Conservation (phyloP, 2,797 vertebrate species). For the Distichodus sexfasciatus region DNA sequence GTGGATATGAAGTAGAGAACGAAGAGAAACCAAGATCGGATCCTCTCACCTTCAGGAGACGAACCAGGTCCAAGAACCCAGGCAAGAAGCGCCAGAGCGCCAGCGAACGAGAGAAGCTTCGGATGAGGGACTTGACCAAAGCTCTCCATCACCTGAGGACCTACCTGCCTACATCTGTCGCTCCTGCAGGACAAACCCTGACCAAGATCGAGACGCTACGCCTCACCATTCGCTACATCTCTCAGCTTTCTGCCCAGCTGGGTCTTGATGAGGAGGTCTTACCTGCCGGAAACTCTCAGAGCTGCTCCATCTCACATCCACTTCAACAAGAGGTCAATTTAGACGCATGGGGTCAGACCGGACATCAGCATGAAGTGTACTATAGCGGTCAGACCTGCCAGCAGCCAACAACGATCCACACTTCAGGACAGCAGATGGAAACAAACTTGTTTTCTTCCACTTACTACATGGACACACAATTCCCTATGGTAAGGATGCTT, state of each 20-base stretch:
- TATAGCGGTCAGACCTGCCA: slow-evolving; percentile 13
- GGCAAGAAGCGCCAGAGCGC: slow-evolving; percentile 66
- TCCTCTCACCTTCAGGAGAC: background rate
- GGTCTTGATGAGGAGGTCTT: slow-evolving; percentile 52
- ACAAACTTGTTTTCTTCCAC: background rate
- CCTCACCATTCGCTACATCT: slow-evolving; percentile 73
- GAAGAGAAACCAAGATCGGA: background rate
- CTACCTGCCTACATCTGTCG: slow-evolving; percentile 67
- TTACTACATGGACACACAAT: slow-evolving; percentile 3
- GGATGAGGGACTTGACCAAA: slow-evolving; percentile 73
- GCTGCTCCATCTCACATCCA: slow-evolving; percentile 53
- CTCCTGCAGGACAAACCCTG: slow-evolving; percentile 65
- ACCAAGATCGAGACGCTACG: slow-evolving; percentile 76
- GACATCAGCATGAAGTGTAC: background rate
- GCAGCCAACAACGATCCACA: background rate
- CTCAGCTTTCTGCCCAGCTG: slow-evolving; percentile 72
- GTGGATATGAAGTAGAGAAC: background rate
- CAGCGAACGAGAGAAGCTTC: slow-evolving; percentile 76
- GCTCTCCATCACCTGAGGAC: slow-evolving; percentile 69
- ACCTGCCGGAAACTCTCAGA: slow-evolving; percentile 31
- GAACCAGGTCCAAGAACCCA: slow-evolving; percentile 35
- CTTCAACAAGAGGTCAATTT: slow-evolving; percentile 26
- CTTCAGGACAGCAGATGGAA: slow-evolving; percentile 29
- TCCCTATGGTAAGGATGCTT: slow-evolving; percentile 14
- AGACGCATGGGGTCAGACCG: slow-evolving; percentile 13